phyloP scores from a whole-genome alignment of 64 coral and sea anemone genomes.

The Montipora sp. region DNA sequence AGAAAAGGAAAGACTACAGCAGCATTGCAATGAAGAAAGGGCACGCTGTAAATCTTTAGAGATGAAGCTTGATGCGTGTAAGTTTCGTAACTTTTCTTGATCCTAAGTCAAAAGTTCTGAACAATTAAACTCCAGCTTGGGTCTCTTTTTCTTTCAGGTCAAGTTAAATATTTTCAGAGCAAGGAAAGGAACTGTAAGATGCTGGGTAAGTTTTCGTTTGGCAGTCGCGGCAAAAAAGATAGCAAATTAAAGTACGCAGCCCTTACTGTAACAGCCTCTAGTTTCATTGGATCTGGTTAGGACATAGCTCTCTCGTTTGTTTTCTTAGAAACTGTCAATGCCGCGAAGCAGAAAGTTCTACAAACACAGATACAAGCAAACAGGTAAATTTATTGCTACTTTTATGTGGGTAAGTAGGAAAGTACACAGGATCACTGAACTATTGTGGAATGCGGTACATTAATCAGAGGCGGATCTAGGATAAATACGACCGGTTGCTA shows the following conservation, averaged over 20 bases:
- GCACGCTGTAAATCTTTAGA: constrained; percentile 39
- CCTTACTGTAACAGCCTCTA: background rate
- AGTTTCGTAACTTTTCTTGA: background rate
- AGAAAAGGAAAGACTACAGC: constrained; percentile 54
- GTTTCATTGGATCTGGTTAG: too few species aligned
- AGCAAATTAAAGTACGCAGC: too few species aligned
- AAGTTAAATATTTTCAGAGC: constrained; percentile 13
- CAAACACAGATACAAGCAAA: constrained; percentile 54
- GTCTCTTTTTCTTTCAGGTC: constrained; percentile 9
- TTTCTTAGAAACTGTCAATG: constrained; percentile 44
- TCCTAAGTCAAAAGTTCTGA: background rate
- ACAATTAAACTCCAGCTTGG: too few species aligned
- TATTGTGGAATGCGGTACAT: too few species aligned
- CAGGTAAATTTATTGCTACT: constrained; percentile 13
- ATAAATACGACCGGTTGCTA: too few species aligned
- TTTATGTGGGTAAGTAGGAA: too few species aligned
- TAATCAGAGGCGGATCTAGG: too few species aligned
- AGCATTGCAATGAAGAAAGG: constrained; percentile 32
- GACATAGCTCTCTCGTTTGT: too few species aligned
- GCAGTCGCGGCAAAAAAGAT: too few species aligned
- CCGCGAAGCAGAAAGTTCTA: constrained; percentile 49
- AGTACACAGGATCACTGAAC: too few species aligned
- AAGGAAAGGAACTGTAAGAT: constrained; percentile 40
- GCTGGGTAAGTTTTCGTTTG: background rate
- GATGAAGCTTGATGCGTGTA: constrained; percentile 33